These are phyloP conservation scores for Thunnus maccoyii DNA, from an alignment of 2,113 vertebrate species.

Conservation along the genomic window DNA sequence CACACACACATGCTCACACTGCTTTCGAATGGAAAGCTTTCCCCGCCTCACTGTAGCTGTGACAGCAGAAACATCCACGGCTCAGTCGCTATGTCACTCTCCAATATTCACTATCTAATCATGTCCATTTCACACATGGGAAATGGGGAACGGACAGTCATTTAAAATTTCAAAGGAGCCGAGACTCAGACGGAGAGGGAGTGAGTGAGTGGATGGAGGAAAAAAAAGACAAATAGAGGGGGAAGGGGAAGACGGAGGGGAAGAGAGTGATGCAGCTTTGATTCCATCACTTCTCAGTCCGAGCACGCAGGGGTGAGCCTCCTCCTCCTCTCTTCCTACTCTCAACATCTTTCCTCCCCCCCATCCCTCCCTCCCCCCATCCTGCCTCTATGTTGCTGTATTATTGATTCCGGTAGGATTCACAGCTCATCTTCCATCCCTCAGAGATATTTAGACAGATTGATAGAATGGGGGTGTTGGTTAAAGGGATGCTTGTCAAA, in stretches of 20 bases:
- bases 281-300: conserved; percentile 70
- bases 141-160: background rate
- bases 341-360: conserved; percentile 10
- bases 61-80: conserved; percentile 36
- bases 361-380: conserved; percentile 30
- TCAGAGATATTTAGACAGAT: conserved; percentile 60
- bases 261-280: conserved; percentile 52
- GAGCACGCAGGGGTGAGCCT: conserved; percentile 54
- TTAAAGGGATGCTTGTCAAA: conserved; percentile 32
- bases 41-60: background rate
- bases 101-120: conserved; percentile 12
- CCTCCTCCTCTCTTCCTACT: conserved; percentile 20
- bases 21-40: conserved; percentile 32
- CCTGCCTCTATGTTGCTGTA: conserved; percentile 63
- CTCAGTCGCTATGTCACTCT: conserved; percentile 23
- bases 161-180: background rate
- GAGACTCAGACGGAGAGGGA: conserved; percentile 20
- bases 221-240: conserved; percentile 21
- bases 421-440: conserved; percentile 72
- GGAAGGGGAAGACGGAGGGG: background rate
- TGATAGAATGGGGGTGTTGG: conserved; percentile 44
- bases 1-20: conserved; percentile 25
- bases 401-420: conserved; percentile 75
- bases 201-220: background rate
- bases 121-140: conserved; percentile 19